Evolutionary conservation across 1,140 invertebrate species (phyloP).

Genomic region (Sogatella furcifera): DNA sequence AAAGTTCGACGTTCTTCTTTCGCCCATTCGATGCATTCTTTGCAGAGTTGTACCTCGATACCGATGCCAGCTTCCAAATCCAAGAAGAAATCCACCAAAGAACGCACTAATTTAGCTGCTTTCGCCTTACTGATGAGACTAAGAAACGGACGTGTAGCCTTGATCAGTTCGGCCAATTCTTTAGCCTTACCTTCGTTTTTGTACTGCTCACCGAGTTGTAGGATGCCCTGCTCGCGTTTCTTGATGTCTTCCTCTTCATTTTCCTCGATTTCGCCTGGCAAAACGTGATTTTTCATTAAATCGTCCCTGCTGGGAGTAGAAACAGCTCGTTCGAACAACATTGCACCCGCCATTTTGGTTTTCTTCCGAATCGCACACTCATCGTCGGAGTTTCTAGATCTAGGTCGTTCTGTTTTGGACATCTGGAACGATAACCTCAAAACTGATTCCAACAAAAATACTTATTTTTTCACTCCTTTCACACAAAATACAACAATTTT

Average conservation of each 20-base stretch:
- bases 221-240: constrained; percentile 79
- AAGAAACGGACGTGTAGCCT: constrained; percentile 87
- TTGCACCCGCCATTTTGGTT: constrained; percentile 67
- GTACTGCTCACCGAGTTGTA: constrained; percentile 79
- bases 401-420: too few species aligned
- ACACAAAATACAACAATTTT: too few species aligned
- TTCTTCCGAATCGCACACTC: not conserved
- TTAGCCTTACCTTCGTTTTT: constrained; percentile 88
- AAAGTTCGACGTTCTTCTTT: constrained; percentile 96
- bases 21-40: constrained; percentile 99
- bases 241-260: constrained; percentile 67
- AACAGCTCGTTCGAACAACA: constrained; percentile 69
- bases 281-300: constrained; percentile 57
- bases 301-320: constrained; percentile 57
- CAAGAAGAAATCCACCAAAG: constrained; percentile 93
- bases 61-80: constrained; percentile 91
- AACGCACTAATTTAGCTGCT: constrained; percentile 93
- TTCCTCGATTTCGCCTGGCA: constrained; percentile 39
- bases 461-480: too few species aligned
- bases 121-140: constrained; percentile 95
- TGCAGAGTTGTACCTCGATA: constrained; percentile 77
- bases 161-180: constrained; percentile 87
- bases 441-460: too few species aligned
- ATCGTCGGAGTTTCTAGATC: not conserved
- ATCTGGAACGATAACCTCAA: too few species aligned